Evolutionary conservation across 2,113 vertebrate species (phyloP), one percentile per base, ranked within the genome.

Genomic region (Indicator indicator): DNA sequence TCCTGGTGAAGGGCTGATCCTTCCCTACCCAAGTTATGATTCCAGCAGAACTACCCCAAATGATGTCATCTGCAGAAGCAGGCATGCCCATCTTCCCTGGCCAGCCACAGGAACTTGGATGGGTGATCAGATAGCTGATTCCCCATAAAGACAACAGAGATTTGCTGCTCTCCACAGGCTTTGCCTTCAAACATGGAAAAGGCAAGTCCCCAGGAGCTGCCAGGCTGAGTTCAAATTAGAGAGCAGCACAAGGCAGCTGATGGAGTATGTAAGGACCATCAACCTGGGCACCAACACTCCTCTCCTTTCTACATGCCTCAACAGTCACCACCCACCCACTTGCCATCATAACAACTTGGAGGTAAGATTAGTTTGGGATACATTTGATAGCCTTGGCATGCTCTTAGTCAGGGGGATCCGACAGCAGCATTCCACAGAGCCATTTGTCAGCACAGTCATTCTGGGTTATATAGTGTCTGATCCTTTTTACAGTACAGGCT

Each of bases 401-500:
- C 38, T 64, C 40, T 33, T 19, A 10, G 72, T 71, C 60, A 52
- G 65, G 38, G 38, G 59, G 84, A 75, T 79, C 60, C 75, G 87
- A 69, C 67, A 70, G 84, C 56, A 40, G 38, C 67, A 84, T 74
- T 54, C 76, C 27, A 26, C 7, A 56, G 70, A 88, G 65, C 56
- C 76, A 46, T 78, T 83, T 71, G 73, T 84, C 84, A 90, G 84
- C 83, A 90, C 46, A 28, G 73, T 27, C 62, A 56, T 62, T 70
- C 62, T n/a, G 54, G 55, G 69, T 86, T 87, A 71, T 73, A 44
- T 36, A 62, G 84, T 52, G 64, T 33, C 89, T n/a, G 46, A 20
- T 80, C 72, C 65, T 72, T 90, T 92, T 88, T 89, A 80, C 86
- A 90, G 89, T 38, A 77, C 64, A 87, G 68, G 11, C 75, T 55